A percentile compares a stretch with the other conserved stretches of the same genome.
Evolutionary conservation across 2,888 invertebrate genomes (phyloP).

Genomic region (Chydorus sphaericus): DNA sequence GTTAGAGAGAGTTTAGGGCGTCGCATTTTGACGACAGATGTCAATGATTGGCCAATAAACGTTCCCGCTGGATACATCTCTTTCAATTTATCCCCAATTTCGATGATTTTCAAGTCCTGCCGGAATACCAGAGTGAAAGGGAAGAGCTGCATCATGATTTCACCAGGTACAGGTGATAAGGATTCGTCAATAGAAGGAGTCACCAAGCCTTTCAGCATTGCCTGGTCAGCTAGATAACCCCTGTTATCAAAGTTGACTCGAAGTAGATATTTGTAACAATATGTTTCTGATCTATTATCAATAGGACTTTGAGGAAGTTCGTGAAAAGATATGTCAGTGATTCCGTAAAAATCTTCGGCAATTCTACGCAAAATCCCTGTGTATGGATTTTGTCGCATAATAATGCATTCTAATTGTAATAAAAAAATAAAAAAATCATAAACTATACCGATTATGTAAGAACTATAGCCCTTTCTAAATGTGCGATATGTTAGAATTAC

Average conservation of each 20-base stretch:
- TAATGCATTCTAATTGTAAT: neutral
- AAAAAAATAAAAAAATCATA: too few species aligned
- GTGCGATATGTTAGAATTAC: slow-evolving; percentile 76
- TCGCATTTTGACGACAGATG: slow-evolving; percentile 54
- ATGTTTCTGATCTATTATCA: neutral
- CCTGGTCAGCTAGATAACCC: slow-evolving; percentile 43
- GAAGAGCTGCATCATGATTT: slow-evolving; percentile 60
- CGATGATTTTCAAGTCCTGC: slow-evolving; percentile 50
- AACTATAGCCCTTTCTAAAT: slow-evolving; percentile 59
- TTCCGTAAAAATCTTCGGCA: slow-evolving; percentile 64
- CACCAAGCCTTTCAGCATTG: slow-evolving; percentile 29
- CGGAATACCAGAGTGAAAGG: slow-evolving; percentile 75
- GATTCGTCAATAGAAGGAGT: slow-evolving; percentile 38
- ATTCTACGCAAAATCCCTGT: slow-evolving; percentile 74
- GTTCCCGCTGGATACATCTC: slow-evolving; percentile 9
- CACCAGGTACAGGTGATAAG: slow-evolving; percentile 50
- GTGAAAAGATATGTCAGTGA: slow-evolving; percentile 51
- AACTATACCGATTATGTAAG: slow-evolving; percentile 74
- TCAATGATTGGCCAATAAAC: neutral
- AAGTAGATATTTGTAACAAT: slow-evolving; percentile 29
- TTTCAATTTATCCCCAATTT: slow-evolving; percentile 40
- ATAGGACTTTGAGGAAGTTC: slow-evolving; percentile 34
- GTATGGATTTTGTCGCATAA: too few species aligned
- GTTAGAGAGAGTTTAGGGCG: slow-evolving; percentile 68
- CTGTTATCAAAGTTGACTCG: slow-evolving; percentile 75